These are phyloP conservation scores for Formica selysi DNA, from an alignment of 1,140 invertebrate species.

Conservation along the genomic window DNA sequence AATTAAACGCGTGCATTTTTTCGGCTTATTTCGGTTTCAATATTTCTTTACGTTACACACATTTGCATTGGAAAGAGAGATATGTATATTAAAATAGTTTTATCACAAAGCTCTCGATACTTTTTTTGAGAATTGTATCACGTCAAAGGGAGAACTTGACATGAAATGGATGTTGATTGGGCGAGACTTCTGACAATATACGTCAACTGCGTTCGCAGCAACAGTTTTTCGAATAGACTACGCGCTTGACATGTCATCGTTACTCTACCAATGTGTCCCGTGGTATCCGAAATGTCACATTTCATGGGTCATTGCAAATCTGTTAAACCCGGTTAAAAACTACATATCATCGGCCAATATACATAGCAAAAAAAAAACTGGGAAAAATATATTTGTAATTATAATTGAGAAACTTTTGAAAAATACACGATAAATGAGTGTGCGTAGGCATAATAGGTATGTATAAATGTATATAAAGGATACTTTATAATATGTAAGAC, in stretches of 20 bases:
- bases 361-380: background rate
- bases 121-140: conserved; percentile 18
- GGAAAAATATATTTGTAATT: background rate
- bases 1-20: background rate
- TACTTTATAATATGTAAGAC: too few relatives aligned
- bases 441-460: too few relatives aligned
- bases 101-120: conserved; percentile 3
- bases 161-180: conserved; percentile 42
- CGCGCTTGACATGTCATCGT: conserved; percentile 30
- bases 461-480: too few relatives aligned
- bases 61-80: background rate
- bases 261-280: conserved; percentile 7
- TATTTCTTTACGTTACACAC: background rate
- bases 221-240: conserved; percentile 45
- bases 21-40: background rate
- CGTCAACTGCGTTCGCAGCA: conserved; percentile 27
- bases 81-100: conserved; percentile 17
- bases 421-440: background rate
- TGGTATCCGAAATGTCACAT: conserved; percentile 18
- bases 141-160: conserved; percentile 28
- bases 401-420: background rate
- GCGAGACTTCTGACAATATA: conserved; percentile 46
- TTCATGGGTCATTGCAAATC: background rate
- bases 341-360: conserved; percentile 7
- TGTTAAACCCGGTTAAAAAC: conserved; percentile 20